Base-by-base conservation (phyloP, 2,113 vertebrate species). In the Laterallus jamaicensis region DNA sequence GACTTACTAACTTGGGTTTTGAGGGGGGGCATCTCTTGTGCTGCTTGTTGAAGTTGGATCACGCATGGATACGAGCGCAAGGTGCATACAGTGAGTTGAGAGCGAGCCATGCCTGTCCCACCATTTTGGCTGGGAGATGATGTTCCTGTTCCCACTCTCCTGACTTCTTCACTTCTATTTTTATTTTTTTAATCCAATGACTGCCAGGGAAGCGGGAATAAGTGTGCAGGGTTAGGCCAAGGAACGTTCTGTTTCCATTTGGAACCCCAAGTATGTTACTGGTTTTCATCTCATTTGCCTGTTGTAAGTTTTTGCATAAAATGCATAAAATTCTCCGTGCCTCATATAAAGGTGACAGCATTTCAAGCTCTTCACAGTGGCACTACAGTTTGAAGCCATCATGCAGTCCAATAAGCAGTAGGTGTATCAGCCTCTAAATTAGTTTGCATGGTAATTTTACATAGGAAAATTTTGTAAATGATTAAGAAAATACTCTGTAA, bases 61-160 rank as follows among this genome's bases (percentile, higher is more conserved):
- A 42, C 1, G 3, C n/a, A 19, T 39, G 24, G 59, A 52, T 69
- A 69, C 0, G 0, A 80, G 40, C 24, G 11, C 28, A 42, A 83
- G 73, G 66, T 12, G 12, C 31, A 47, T 9, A 49, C 24, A 31
- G 47, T 86, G 59, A 80, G 66, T 22, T 19, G 44, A 26, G 35
- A 64, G 52, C 0, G 1, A 82, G 76, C 44, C 42, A 40, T 15
- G 42, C 29, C 42, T 56, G 58, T 50, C 31, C 88, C 63, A 73
- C 37, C 15, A 3, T 73, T 80, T 67, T 66, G 87, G 37, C 68
- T 77, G 73, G 55, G 55, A 80, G 79, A 49, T 28, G 19, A 20
- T 70, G 35, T 29, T 88, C 35, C 68, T 73, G 39, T 88, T 86
- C 63, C 42, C 31, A 44, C 18, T 77, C 71, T 58, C 55, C 40